Evolutionary conservation across 1,140 invertebrate genomes (phyloP).

Genomic region (Aphaenogaster ashmeadi): DNA sequence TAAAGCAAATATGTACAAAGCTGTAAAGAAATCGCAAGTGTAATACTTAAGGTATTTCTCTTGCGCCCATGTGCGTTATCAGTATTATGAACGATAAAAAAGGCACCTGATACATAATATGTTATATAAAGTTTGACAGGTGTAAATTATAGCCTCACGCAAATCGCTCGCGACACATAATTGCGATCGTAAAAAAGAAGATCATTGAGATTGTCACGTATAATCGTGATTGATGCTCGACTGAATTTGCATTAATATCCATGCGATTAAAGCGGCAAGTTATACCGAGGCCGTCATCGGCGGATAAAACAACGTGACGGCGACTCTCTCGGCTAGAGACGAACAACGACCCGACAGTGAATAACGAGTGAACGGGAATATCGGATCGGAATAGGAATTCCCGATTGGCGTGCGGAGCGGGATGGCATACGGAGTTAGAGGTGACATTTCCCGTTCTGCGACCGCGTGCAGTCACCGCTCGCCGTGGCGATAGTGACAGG

Average conservation of each 20-base stretch:
- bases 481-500: slow-evolving; percentile 1
- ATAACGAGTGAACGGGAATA: slow-evolving; percentile 71
- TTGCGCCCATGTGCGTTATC: background rate
- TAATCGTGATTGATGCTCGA: background rate
- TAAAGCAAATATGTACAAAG: background rate
- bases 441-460: slow-evolving; percentile 67
- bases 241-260: background rate
- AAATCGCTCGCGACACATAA: background rate
- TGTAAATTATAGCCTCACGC: background rate
- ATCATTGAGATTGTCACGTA: background rate
- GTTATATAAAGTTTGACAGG: background rate
- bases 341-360: slow-evolving; percentile 49
- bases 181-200: background rate
- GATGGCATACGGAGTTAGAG: slow-evolving; percentile 81
- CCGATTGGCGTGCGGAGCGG: slow-evolving; percentile 84
- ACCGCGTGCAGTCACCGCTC: slow-evolving; percentile 1
- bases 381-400: slow-evolving; percentile 83
- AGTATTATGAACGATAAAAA: slow-evolving; percentile 7
- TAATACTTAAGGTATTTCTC: background rate
- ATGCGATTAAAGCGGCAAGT: background rate
- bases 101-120: background rate
- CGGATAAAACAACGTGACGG: background rate
- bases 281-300: background rate
- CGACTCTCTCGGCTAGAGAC: background rate
- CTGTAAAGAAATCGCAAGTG: background rate